Conservation (phyloP, 1,140 invertebrate species). For the Tenebrio molitor region DNA sequence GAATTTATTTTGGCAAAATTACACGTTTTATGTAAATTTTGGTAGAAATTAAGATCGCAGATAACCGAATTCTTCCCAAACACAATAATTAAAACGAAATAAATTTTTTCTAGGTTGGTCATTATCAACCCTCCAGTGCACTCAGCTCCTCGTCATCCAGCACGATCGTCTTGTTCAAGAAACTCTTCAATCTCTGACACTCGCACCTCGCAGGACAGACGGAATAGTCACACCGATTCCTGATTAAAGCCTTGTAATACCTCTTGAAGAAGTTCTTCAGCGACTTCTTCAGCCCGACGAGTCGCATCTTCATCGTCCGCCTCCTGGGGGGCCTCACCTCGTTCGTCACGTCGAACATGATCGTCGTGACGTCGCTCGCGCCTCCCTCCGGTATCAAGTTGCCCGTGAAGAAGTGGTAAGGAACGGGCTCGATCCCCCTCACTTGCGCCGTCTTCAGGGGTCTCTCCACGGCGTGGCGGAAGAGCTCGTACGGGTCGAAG, state of each 20-base stretch:
- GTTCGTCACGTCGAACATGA: background rate
- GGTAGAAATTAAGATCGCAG: slow-evolving; percentile 1
- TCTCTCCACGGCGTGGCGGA: background rate
- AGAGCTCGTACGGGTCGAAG: slow-evolving; percentile 6
- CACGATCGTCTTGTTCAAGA: background rate
- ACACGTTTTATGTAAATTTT: slow-evolving; percentile 24
- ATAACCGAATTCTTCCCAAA: slow-evolving; percentile 16
- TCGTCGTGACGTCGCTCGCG: background rate
- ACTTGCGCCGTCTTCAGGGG: background rate
- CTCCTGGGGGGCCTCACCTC: background rate
- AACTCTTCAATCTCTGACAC: slow-evolving; percentile 15
- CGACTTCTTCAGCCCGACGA: background rate
- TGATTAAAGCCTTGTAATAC: background rate
- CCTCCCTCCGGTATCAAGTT: background rate
- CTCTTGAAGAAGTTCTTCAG: slow-evolving; percentile 1
- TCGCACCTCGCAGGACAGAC: slow-evolving; percentile 1
- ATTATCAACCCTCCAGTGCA: background rate
- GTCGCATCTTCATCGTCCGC: background rate
- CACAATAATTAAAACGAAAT: slow-evolving; percentile 34
- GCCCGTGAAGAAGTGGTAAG: background rate
- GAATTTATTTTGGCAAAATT: slow-evolving; percentile 18
- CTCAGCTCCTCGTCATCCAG: too few species aligned
- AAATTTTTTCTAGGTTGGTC: background rate
- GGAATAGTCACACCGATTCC: slow-evolving; percentile 2
- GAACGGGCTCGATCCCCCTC: background rate